These are phyloP conservation scores for Dasypolia templi DNA, from an alignment of 2,888 invertebrate genomes.

Conservation along the genomic window DNA sequence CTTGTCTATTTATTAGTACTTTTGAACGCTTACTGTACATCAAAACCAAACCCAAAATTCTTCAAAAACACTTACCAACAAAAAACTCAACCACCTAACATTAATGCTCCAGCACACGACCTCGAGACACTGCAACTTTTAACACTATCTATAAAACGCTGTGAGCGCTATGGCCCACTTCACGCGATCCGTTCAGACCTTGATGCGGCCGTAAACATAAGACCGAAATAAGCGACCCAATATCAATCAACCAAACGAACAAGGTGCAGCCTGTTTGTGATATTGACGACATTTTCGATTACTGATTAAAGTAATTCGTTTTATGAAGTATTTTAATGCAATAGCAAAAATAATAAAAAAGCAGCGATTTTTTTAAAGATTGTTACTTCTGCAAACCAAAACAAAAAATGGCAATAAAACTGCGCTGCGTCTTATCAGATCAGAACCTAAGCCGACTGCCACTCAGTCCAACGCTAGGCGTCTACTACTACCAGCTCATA, in stretches of 20 bases:
- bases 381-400: too few species aligned
- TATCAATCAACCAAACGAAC: slow-evolving; percentile 69
- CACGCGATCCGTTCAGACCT: slow-evolving; percentile 68
- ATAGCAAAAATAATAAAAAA: too few species aligned
- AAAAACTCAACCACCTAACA: slow-evolving; percentile 12
- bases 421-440: too few species aligned
- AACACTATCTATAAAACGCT: slow-evolving; percentile 64
- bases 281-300: slow-evolving; percentile 29
- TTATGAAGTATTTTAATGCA: not conserved
- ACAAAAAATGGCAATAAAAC: too few species aligned
- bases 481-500: too few species aligned
- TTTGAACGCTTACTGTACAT: too few species aligned
- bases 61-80: slow-evolving; percentile 14
- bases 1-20: too few species aligned
- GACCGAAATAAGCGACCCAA: slow-evolving; percentile 69
- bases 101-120: slow-evolving; percentile 5
- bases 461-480: too few species aligned
- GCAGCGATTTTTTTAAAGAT: too few species aligned
- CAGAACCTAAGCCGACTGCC: too few species aligned
- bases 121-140: slow-evolving; percentile 62
- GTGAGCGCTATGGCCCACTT: slow-evolving; percentile 66
- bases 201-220: slow-evolving; percentile 69
- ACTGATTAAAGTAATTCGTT: too few species aligned
- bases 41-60: not conserved
- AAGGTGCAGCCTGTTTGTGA: slow-evolving; percentile 59